Evolutionary conservation across 2,888 invertebrate genomes (phyloP).

Genomic region (Cenopis cana): DNA sequence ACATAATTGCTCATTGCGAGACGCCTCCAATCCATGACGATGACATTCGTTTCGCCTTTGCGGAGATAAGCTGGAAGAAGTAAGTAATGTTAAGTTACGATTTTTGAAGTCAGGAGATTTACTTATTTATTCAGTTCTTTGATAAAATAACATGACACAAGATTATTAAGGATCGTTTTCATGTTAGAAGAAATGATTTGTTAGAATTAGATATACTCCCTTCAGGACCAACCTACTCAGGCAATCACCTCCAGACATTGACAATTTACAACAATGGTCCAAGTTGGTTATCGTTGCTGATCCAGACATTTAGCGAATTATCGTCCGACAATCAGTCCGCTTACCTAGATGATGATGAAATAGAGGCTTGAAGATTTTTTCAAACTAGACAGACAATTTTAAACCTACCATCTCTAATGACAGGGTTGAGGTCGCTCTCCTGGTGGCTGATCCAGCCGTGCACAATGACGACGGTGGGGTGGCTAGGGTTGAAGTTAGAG

Average conservation of each 20-base stretch:
- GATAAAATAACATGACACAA: background rate
- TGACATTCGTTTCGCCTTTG: slow-evolving; percentile 68
- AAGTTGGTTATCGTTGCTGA: no score
- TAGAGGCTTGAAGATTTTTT: no score
- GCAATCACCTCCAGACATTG: background rate
- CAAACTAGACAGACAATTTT: background rate
- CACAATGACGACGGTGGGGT: slow-evolving; percentile 59
- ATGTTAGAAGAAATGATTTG: background rate
- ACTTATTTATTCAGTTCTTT: no score
- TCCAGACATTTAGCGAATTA: background rate
- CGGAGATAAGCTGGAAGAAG: slow-evolving; percentile 59
- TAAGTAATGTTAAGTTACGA: background rate
- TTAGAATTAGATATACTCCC: background rate
- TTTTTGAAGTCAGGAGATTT: no score
- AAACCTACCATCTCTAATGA: slow-evolving; percentile 60
- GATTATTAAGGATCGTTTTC: background rate
- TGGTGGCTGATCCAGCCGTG: slow-evolving; percentile 69
- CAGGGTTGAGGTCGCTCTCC: slow-evolving; percentile 57
- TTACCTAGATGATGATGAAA: no score
- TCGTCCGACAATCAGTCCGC: background rate
- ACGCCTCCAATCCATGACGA: slow-evolving; percentile 72
- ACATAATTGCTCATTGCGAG: slow-evolving; percentile 62
- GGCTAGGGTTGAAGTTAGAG: slow-evolving; percentile 62
- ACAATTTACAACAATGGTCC: background rate
- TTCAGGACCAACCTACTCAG: no score